Conservation (phyloP, 2,113 vertebrate species). For the Poecilia latipinna region DNA sequence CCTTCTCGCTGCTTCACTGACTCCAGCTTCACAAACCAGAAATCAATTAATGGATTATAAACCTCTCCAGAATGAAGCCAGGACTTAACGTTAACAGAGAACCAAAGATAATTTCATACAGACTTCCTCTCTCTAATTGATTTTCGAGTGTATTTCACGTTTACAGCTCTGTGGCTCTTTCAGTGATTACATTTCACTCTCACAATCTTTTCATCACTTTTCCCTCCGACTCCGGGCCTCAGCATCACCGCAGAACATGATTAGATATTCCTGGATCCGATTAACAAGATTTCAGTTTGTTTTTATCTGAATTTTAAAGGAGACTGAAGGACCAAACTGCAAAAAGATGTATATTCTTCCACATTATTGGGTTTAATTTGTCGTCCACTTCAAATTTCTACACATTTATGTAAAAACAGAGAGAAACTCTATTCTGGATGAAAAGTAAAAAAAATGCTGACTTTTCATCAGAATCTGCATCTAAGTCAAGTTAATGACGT, state of each 20-base stretch:
- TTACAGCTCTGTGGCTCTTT: conserved; percentile 5
- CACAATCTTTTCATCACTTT: conserved; percentile 5
- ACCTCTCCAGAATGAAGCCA: background rate
- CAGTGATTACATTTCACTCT: conserved; percentile 19
- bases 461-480: background rate
- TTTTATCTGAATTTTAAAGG: background rate
- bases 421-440: background rate
- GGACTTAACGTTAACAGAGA: conserved; percentile 4
- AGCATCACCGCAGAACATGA: background rate
- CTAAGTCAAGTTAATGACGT: background rate
- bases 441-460: background rate
- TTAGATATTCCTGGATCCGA: conserved; percentile 8
- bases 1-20: background rate
- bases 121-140: conserved; percentile 8
- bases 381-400: background rate
- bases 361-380: background rate
- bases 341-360: background rate
- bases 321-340: background rate
- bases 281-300: background rate
- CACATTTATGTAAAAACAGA: background rate
- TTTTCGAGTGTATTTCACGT: conserved; percentile 23
- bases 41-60: conserved; percentile 7
- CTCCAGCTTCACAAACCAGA: conserved; percentile 12
- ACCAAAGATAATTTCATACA: background rate
- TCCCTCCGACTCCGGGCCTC: background rate